A percentile compares a stretch with the other conserved stretches of the same genome.
These are phyloP conservation scores for Myotis myotis DNA, from an alignment of 2,797 vertebrate genomes.

Conservation along the genomic window DNA sequence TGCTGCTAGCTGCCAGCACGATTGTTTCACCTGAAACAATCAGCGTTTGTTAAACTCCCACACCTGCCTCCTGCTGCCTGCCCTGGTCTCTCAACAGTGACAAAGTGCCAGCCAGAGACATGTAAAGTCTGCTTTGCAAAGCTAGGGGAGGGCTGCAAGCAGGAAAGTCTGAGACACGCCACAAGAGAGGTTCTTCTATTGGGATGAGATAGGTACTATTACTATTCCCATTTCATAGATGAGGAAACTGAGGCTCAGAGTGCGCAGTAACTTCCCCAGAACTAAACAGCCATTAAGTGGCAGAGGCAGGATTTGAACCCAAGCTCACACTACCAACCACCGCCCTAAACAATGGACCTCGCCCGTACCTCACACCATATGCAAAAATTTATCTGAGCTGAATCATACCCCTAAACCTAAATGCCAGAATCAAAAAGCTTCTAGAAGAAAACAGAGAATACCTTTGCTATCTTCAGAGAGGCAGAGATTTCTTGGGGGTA, in stretches of 20 bases:
- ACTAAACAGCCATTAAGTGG: neutral
- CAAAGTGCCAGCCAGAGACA: neutral
- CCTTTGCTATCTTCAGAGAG: neutral
- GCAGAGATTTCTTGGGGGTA: neutral
- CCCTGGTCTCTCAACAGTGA: neutral
- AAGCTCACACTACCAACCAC: neutral
- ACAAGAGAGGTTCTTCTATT: neutral
- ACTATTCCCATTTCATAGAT: neutral
- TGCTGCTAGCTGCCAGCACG: neutral
- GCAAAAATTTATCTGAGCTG: neutral
- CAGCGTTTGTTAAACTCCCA: conserved; percentile 44
- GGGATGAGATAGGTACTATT: neutral
- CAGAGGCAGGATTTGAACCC: neutral
- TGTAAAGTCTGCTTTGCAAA: neutral
- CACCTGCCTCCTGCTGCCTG: neutral
- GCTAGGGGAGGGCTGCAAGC: rapidly evolving
- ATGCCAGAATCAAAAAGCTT: neutral
- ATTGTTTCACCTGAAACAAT: neutral
- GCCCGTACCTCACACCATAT: neutral
- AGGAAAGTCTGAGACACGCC: neutral
- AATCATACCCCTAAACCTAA: neutral
- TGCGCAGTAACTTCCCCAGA: neutral
- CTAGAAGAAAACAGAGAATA: neutral
- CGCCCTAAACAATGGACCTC: neutral
- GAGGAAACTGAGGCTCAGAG: neutral